These are phyloP conservation scores for Solea solea DNA, from an alignment of 2,113 vertebrate species.

Conservation along the genomic window DNA sequence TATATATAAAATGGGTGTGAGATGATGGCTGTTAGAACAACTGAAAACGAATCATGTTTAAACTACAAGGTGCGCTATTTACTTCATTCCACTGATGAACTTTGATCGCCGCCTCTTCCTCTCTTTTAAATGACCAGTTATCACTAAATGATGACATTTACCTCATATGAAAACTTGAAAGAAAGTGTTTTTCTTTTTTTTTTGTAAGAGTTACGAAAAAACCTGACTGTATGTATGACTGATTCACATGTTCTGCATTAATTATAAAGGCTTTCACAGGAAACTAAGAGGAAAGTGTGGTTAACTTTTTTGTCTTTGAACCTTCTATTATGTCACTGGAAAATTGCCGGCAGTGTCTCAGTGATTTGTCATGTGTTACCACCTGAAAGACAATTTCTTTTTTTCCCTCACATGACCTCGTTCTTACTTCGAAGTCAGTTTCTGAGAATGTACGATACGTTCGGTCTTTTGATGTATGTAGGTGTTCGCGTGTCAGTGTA, in stretches of 20 bases:
- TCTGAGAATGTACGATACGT: constrained; percentile 25
- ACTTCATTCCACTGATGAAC: neutral
- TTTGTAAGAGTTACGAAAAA: constrained; percentile 33
- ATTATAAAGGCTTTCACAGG: constrained; percentile 49
- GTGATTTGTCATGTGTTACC: constrained; percentile 34
- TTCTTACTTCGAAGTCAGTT: constrained; percentile 29
- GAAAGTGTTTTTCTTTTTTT: constrained; percentile 15
- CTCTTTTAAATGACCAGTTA: neutral
- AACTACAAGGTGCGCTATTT: neutral
- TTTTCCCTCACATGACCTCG: constrained; percentile 40
- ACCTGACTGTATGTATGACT: constrained; percentile 11
- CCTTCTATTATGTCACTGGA: constrained; percentile 61
- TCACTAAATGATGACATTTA: constrained; percentile 45
- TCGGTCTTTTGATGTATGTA: constrained; percentile 41
- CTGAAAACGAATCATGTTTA: neutral
- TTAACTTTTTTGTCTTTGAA: constrained; percentile 52
- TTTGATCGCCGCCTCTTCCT: neutral
- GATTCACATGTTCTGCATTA: constrained; percentile 54
- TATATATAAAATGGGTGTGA: too few species aligned
- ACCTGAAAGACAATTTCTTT: constrained; percentile 40
- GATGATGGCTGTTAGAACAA: neutral
- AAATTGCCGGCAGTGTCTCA: constrained; percentile 54
- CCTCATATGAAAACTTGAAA: neutral
- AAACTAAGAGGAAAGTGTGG: constrained; percentile 65
- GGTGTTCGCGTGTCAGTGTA: constrained; percentile 45